A percentile compares a stretch with the other conserved stretches of the same genome.
phyloP scores from a whole-genome alignment of 1,140 invertebrate species.

The Trialeurodes vaporariorum region DNA sequence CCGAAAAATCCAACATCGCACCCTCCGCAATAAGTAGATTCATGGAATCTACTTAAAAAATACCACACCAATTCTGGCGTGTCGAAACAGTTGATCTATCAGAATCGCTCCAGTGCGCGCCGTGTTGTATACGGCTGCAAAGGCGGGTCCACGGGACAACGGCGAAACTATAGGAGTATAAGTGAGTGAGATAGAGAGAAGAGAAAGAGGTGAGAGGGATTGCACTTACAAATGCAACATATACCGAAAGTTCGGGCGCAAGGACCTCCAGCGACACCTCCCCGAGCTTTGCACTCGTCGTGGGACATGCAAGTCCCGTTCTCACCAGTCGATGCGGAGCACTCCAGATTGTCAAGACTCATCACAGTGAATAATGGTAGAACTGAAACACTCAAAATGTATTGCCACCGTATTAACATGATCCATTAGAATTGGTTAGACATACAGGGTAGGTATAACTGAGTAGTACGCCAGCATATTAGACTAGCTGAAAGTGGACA shows the following conservation, averaged over 20 bases:
- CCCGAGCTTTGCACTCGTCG: conserved; percentile 49
- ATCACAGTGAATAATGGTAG: conserved; percentile 61
- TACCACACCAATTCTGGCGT: not conserved
- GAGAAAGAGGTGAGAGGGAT: no score
- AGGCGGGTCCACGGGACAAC: not conserved
- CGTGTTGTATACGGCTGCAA: not conserved
- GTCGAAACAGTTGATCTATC: not conserved
- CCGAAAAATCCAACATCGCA: no score
- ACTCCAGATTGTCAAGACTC: conserved; percentile 54
- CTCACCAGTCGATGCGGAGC: conserved; percentile 53
- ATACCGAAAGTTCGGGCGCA: conserved; percentile 64
- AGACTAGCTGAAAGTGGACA: no score
- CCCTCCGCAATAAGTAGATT: no score
- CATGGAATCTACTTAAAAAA: no score
- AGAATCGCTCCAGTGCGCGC: not conserved
- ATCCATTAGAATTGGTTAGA: no score
- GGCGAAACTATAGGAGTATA: not conserved
- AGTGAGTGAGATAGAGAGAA: not conserved
- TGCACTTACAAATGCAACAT: conserved; percentile 56
- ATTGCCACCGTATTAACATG: not conserved
- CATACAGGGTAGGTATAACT: no score
- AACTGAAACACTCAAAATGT: conserved; percentile 37
- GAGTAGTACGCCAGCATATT: no score
- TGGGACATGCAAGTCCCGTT: conserved; percentile 61
- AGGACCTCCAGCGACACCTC: conserved; percentile 54